phyloP scores from a whole-genome alignment of 2,797 vertebrate genomes.

The Odontamblyopus rebecca region DNA sequence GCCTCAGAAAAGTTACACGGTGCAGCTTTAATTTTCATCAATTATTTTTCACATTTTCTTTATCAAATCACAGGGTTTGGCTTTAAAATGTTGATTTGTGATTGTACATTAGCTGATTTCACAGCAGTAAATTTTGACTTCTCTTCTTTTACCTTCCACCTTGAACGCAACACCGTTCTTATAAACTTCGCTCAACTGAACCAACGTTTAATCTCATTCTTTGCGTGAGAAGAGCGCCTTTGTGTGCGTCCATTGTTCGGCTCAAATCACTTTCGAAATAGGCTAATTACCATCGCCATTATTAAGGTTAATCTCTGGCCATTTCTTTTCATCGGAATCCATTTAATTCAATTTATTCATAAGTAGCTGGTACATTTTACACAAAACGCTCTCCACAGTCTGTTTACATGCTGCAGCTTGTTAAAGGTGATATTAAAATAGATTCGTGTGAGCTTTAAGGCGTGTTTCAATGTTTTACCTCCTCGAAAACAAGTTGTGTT shows the following conservation, averaged over 20 bases:
- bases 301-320: slow-evolving; percentile 2
- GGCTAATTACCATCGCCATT: slow-evolving; percentile 11
- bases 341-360: background rate
- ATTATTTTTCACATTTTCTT: too few relatives aligned
- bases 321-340: background rate
- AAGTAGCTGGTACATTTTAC: background rate
- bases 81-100: too few relatives aligned
- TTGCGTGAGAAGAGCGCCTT: background rate
- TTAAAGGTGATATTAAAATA: background rate
- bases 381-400: background rate
- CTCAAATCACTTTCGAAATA: background rate
- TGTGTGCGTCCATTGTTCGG: background rate
- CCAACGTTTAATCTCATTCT: slow-evolving; percentile 4
- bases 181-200: background rate
- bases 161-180: background rate
- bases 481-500: too few relatives aligned
- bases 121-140: background rate
- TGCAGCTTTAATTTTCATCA: too few relatives aligned
- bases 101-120: background rate
- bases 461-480: too few relatives aligned
- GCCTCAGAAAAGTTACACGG: too few relatives aligned
- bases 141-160: background rate
- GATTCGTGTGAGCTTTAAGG: too few relatives aligned
- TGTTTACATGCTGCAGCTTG: slow-evolving; percentile 18
- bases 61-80: too few relatives aligned